These are phyloP conservation scores for Drosophila repletoides DNA, from an alignment of 1,140 invertebrate genomes.

Conservation along the genomic window DNA sequence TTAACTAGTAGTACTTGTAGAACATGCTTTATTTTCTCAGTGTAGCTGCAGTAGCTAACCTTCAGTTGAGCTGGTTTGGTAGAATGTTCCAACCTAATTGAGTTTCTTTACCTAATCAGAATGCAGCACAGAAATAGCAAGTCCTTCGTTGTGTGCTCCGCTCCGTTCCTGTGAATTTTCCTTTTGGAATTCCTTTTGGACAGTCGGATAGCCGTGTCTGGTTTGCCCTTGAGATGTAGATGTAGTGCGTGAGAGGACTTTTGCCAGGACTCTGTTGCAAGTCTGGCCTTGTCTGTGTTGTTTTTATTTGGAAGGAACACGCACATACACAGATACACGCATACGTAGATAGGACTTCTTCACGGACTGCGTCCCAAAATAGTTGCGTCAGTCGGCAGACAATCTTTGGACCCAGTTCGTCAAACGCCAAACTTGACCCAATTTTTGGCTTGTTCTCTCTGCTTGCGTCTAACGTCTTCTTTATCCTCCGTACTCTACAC, in stretches of 20 bases:
- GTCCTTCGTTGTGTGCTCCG: neutral
- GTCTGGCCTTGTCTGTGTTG: slow-evolving; percentile 33
- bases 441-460: neutral
- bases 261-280: slow-evolving; percentile 12
- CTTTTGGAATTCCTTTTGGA: neutral
- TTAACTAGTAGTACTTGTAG: no score
- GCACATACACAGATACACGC: neutral
- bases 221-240: slow-evolving; percentile 18
- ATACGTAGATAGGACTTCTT: neutral
- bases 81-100: slow-evolving; percentile 53
- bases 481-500: no score
- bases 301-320: slow-evolving; percentile 40
- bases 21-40: neutral
- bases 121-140: slow-evolving; percentile 49
- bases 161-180: neutral
- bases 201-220: slow-evolving; percentile 41
- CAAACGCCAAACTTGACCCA: neutral
- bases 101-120: slow-evolving; percentile 76
- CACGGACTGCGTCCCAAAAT: slow-evolving; percentile 36
- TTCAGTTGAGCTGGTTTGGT: slow-evolving; percentile 17
- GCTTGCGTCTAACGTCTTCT: slow-evolving; percentile 40
- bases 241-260: slow-evolving; percentile 58
- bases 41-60: slow-evolving; percentile 15
- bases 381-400: slow-evolving; percentile 34
- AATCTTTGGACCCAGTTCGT: slow-evolving; percentile 1